Evolutionary conservation across 2,888 invertebrate genomes (phyloP), one percentile per base, ranked within the genome.

Genomic region (Acleris sparsana): DNA sequence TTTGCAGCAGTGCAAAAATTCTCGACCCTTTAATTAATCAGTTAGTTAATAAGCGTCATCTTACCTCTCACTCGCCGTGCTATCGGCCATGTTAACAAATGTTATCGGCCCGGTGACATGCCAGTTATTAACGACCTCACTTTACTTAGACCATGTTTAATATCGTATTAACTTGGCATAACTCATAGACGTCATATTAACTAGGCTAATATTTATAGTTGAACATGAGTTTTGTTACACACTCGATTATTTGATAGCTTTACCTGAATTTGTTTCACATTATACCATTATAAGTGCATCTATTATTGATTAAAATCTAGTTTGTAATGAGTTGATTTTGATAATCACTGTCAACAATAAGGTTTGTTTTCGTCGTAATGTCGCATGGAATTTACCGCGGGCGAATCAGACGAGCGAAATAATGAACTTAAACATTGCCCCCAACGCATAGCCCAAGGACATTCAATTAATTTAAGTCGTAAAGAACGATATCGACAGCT

Each of bases 31-130:
- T 20, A 29, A 60, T 60, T 17, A 49, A 20, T 55, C 59, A 60
- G 17, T 16, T n/a, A 39, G 39, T n/a, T 51, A 51, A 55, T 51
- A 39, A 64, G 72, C 71, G 62, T 67, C 70, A 74, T 76, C 78
- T 79, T 79, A 79, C 71, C 22, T 60, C 61, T 39, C 61, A 7
- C n/a, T 5, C 46, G 16, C 11, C 44, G 7, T 46, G 62, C 68
- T 78, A 80, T 78, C 76, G 72, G 71, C 75, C 75, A 75, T 84
- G 83, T 80, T 80, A 85, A 83, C 84, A 80, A 85, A 84, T 85
- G 86, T 82, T 85, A 83, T 81, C 80, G 78, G 73, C 69, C 68
- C 57, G 77, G 73, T 80, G 82, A 81, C 84, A 78, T 75, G 76
- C 71, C 70, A 72, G 78, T 83, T 85, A 83, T 84, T 83, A 84